phyloP scores from a whole-genome alignment of 2,113 vertebrate species.

The Phycodurus eques region DNA sequence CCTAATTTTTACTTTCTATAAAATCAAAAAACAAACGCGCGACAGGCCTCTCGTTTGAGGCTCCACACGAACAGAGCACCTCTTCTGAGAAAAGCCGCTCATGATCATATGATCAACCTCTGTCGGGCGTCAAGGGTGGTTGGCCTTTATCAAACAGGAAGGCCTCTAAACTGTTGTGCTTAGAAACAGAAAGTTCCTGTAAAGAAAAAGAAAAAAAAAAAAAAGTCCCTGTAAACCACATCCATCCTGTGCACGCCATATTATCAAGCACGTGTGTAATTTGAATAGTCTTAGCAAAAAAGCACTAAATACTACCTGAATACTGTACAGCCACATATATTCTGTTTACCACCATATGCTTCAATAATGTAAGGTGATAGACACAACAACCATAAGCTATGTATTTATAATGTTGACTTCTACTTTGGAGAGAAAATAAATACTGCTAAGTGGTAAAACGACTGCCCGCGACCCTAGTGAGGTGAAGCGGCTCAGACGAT shows the following conservation, averaged over 20 bases:
- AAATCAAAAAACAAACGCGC: conserved; percentile 22
- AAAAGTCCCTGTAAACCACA: conserved; percentile 1
- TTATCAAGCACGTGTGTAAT: conserved; percentile 29
- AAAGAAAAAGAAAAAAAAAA: conserved; percentile 2
- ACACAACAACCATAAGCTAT: background rate
- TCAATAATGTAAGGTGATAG: background rate
- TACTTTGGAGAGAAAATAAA: too few species aligned
- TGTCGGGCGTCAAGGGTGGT: conserved; percentile 21
- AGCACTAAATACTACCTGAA: background rate
- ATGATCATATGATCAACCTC: conserved; percentile 37
- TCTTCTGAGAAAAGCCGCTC: conserved; percentile 27
- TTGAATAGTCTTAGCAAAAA: background rate
- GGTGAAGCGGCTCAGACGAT: too few species aligned
- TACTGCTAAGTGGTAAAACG: too few species aligned
- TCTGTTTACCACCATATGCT: background rate
- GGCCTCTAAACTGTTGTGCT: conserved; percentile 10
- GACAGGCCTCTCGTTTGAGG: conserved; percentile 25
- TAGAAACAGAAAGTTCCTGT: background rate
- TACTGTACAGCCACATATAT: background rate
- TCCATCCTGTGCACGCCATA: conserved; percentile 16
- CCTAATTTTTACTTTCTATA: conserved; percentile 28
- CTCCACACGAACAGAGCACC: conserved; percentile 20
- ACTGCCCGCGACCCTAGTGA: too few species aligned
- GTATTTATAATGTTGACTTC: too few species aligned
- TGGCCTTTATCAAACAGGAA: conserved; percentile 36